Percentiles rank a stretch among this genome's conserved stretches.
Conservation (phyloP, 2,113 vertebrate species). For the Synchiropus splendidus region DNA sequence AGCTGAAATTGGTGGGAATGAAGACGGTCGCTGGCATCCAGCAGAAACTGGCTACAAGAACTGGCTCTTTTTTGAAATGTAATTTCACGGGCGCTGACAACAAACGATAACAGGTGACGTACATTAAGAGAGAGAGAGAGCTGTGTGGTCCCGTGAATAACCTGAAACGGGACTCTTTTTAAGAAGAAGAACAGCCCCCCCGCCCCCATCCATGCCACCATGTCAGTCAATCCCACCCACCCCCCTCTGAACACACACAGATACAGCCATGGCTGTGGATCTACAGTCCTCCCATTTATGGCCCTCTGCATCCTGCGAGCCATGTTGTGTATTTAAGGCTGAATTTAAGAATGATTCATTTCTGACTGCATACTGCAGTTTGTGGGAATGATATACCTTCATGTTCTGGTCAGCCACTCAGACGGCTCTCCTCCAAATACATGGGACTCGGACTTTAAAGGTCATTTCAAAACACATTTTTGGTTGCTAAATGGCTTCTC, state of each 20-base stretch:
- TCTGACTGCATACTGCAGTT: too few species aligned
- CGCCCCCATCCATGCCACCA: slow-evolving; percentile 28
- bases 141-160: slow-evolving; percentile 41
- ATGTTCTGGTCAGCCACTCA: too few species aligned
- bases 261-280: slow-evolving; percentile 36
- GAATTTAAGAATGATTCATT: too few species aligned
- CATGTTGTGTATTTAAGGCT: slow-evolving; percentile 5
- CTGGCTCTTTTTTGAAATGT: slow-evolving; percentile 17
- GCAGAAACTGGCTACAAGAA: too few species aligned
- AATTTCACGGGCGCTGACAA: slow-evolving; percentile 24
- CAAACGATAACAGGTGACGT: slow-evolving; percentile 49
- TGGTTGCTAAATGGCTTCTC: too few species aligned
- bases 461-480: too few species aligned
- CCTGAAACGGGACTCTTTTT: slow-evolving; percentile 27
- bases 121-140: slow-evolving; percentile 6
- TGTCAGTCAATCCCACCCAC: slow-evolving; percentile 30
- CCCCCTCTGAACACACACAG: not conserved
- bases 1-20: too few species aligned
- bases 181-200: slow-evolving; percentile 21
- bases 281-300: slow-evolving; percentile 28
- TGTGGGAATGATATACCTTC: too few species aligned
- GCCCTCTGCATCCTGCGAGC: not conserved
- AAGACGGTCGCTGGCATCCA: too few species aligned
- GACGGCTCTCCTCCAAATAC: too few species aligned
- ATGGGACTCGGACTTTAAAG: too few species aligned